Evolutionary conservation across 2,113 vertebrate genomes (phyloP), one percentile per base, ranked within the genome.

Genomic region (Phyllopteryx taeniolatus): DNA sequence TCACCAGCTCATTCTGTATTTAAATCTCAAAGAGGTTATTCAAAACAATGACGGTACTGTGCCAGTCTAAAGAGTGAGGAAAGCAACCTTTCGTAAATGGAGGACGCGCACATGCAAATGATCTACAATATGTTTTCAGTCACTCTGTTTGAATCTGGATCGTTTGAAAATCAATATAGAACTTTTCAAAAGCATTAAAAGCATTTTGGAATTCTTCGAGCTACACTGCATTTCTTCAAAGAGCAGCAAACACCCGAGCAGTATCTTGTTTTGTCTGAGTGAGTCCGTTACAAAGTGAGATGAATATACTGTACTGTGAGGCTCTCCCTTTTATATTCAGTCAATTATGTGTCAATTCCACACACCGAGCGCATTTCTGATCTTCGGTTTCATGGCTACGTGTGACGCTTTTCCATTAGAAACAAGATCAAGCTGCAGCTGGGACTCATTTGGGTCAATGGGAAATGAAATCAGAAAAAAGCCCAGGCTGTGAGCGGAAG

Each of bases 371-470:
- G 81, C 46, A 54, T 72, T 74, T 70, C 72, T 61, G 79, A 76
- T 71, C 71, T 75, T 70, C 82, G 75, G 72, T 81, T 90, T 85
- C 78, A 79, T 75, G 56, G 74, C 74, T 86, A 78, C 80, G 84
- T 85, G 87, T 79, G 82, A 82, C 76, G 80, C 72, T 77, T 85
- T 79, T 79, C 83, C 80, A 82, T 88, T 86, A 79, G 83, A 89
- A 87, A 88, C 78, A 77, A 90, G 87, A 87, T 89, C 85, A 88
- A 44, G 68, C 70, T 76, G 84, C 88, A 89, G 85, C 86, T 87
- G 83, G 78, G 82, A 78, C 82, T 84, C 81, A 72, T 89, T 82
- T 84, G 72, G 74, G 78, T 89, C 88, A 83, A 78, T 83, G 82
- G 81, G 73, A 71, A 87, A 83, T 76, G 75, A 83, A 82, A 85